Evolutionary conservation across 2,888 invertebrate genomes (phyloP).

Genomic region (Cryptocephalus moraei): DNA sequence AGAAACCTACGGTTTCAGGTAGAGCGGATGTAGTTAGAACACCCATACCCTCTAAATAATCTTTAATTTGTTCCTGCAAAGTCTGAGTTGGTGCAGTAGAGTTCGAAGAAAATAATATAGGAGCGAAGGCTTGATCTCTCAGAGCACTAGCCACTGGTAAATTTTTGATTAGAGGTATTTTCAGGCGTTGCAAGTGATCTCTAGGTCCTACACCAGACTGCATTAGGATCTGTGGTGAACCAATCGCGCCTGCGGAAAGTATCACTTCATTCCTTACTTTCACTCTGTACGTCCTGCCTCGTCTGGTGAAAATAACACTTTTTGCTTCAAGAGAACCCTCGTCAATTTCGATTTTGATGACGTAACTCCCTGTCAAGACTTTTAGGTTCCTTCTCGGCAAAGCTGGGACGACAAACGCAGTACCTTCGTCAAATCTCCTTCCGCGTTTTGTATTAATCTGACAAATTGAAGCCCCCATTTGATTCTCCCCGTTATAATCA

Average conservation of each 20-base stretch:
- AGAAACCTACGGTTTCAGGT: slow-evolving; percentile 3
- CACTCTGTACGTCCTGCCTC: slow-evolving; percentile 41
- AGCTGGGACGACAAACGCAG: slow-evolving; percentile 63
- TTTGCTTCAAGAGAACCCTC: slow-evolving; percentile 44
- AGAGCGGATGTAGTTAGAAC: neutral
- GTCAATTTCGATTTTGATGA: too few species aligned
- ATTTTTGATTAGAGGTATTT: too few species aligned
- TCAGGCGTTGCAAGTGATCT: too few species aligned
- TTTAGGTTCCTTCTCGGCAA: too few species aligned
- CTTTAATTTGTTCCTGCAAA: too few species aligned
- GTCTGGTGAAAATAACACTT: slow-evolving; percentile 48
- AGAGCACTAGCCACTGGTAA: slow-evolving; percentile 72
- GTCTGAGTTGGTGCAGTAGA: too few species aligned
- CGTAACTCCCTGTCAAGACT: too few species aligned
- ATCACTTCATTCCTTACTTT: too few species aligned
- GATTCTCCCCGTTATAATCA: slow-evolving; percentile 56
- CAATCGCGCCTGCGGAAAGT: slow-evolving; percentile 70
- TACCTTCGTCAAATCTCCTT: too few species aligned
- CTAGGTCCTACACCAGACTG: too few species aligned
- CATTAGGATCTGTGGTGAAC: slow-evolving; percentile 74
- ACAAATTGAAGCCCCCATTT: slow-evolving; percentile 53
- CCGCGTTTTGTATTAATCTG: slow-evolving; percentile 53
- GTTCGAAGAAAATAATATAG: slow-evolving; percentile 58
- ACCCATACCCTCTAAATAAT: too few species aligned
- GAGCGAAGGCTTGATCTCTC: slow-evolving; percentile 64